phyloP scores from a whole-genome alignment of 2,113 vertebrate genomes.

The Tragelaphus scriptus region DNA sequence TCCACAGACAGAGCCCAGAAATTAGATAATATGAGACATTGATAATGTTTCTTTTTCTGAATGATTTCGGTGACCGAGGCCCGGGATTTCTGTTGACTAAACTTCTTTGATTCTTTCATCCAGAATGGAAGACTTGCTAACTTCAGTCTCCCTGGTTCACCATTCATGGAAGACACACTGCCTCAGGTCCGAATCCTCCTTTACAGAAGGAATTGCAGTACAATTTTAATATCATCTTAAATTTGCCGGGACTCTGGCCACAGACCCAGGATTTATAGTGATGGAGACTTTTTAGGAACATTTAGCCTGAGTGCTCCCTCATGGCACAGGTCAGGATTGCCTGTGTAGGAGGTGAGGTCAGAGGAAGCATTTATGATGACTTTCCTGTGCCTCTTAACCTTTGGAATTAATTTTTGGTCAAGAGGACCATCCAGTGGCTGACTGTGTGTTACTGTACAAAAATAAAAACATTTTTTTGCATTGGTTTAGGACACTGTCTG shows the following conservation, averaged over 20 bases:
- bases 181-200: background rate
- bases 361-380: constrained; percentile 57
- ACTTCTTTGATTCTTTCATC: background rate
- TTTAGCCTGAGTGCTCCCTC: constrained; percentile 57
- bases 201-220: constrained; percentile 5
- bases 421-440: constrained; percentile 56
- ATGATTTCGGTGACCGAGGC: constrained; percentile 22
- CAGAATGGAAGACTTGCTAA: constrained; percentile 37
- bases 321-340: constrained; percentile 47
- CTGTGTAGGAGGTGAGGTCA: constrained; percentile 49
- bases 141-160: background rate
- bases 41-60: background rate
- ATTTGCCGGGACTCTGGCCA: constrained; percentile 31
- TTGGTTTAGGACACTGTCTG: constrained; percentile 69
- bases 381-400: constrained; percentile 66
- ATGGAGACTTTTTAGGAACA: constrained; percentile 60
- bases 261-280: constrained; percentile 42
- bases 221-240: background rate
- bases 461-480: constrained; percentile 70
- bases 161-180: constrained; percentile 2
- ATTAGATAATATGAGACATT: background rate
- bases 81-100: constrained; percentile 50
- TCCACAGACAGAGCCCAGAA: background rate
- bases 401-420: constrained; percentile 61
- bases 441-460: constrained; percentile 59